These are phyloP conservation scores for Dorcus parallelipipedus DNA, from an alignment of 2,888 invertebrate species.

Conservation along the genomic window DNA sequence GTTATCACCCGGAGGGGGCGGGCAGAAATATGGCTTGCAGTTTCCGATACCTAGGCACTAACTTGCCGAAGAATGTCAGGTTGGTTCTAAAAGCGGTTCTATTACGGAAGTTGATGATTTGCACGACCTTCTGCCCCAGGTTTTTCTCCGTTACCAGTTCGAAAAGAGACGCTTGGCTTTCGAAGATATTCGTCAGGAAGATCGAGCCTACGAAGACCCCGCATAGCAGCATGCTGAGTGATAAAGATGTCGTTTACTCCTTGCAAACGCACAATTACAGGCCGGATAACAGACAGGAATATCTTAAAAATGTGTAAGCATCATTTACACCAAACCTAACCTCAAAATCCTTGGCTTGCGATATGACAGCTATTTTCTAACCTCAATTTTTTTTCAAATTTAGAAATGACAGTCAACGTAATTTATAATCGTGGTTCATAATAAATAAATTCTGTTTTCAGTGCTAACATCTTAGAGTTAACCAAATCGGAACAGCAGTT, in stretches of 20 bases:
- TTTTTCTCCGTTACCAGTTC: constrained; percentile 42
- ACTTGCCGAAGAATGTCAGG: constrained; percentile 38
- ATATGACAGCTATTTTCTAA: too few relatives aligned
- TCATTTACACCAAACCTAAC: too few relatives aligned
- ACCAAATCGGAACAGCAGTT: constrained; percentile 71
- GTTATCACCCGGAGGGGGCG: background rate
- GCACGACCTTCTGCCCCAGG: constrained; percentile 25
- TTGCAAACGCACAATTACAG: constrained; percentile 93
- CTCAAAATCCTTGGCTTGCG: too few relatives aligned
- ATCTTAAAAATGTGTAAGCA: constrained; percentile 89
- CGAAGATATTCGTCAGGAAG: constrained; percentile 82
- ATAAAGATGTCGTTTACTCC: constrained; percentile 94
- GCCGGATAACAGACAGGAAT: constrained; percentile 82
- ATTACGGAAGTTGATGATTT: background rate
- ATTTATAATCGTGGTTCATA: constrained; percentile 8
- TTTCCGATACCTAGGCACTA: constrained; percentile 33
- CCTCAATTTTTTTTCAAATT: too few relatives aligned
- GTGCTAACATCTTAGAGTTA: constrained; percentile 74
- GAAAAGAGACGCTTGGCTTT: constrained; percentile 76
- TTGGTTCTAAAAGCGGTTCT: constrained; percentile 17
- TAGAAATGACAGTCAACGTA: background rate
- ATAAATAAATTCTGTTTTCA: constrained; percentile 38
- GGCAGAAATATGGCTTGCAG: constrained; percentile 38
- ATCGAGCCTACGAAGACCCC: constrained; percentile 94
- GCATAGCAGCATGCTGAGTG: constrained; percentile 94